Evolutionary conservation across 2,113 vertebrate species (phyloP), one percentile per base, ranked within the genome.

Genomic region (Ophiodon elongatus): DNA sequence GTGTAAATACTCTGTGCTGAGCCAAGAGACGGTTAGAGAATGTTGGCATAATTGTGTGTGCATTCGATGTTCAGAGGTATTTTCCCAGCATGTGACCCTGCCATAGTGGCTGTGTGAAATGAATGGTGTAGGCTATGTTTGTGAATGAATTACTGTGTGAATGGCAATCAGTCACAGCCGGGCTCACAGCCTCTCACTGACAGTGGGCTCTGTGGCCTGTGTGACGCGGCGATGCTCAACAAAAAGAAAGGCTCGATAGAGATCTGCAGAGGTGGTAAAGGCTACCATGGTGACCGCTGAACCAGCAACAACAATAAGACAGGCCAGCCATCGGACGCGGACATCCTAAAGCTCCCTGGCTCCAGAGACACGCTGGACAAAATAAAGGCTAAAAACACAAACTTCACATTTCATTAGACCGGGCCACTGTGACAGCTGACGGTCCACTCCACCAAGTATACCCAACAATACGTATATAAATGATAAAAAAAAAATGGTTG

Each of bases 201-300:
- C 84, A 88, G 80, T 57, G 66, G 73, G 64, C 84, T 91, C 81
- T 79, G 69, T 68, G 64, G 74, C 21, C 70, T 63, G 71, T 73
- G 84, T 88, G 88, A 83, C 70, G 14, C 37, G 33, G 63, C 7
- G 27, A 84, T 66, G 76, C 84, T 70, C 41, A 47, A 70, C 81
- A 95, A 89, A 94, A 92, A 93, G 87, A 90, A 64, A 79, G 45
- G 72, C 52, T 76, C 4, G 93, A 94, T 95, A 94, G 86, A 91
- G 83, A 95, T 95, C 93, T 95, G 95, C 93, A 92, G 92, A 83
- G 86, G 88, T 91, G 72, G 90, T 92, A 91, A 81, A 80, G 82
- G 77, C 81, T 50, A 17, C 79, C 82, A 65, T 67, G 75, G 87
- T 85, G 76, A 90, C 56, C 69, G 70, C 81, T 94, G 91, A 94